Evolutionary conservation across 2,113 vertebrate genomes (phyloP).

Genomic region (Centrocercus urophasianus): DNA sequence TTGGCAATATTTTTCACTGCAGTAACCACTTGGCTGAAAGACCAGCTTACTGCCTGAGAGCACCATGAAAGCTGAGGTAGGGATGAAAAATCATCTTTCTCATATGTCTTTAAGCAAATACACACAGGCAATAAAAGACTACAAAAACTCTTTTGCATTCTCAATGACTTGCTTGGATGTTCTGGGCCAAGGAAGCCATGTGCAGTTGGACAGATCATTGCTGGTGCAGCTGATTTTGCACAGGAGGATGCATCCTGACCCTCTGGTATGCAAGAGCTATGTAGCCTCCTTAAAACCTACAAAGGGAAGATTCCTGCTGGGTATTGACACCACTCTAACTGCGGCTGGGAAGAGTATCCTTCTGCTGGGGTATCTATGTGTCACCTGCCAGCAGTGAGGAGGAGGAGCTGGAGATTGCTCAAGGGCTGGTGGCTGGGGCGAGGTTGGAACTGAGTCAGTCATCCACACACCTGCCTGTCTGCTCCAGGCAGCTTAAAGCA

Average conservation of each 20-base stretch:
- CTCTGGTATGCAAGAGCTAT: background rate
- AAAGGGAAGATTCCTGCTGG: background rate
- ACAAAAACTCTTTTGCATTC: background rate
- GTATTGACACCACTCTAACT: fast-evolving
- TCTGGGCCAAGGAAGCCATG: background rate
- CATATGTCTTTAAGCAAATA: background rate
- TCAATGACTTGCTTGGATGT: fast-evolving
- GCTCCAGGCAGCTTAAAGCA: conserved; percentile 41
- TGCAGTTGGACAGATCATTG: background rate
- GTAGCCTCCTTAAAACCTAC: background rate
- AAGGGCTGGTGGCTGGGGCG: background rate
- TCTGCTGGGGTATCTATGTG: fast-evolving
- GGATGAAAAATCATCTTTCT: background rate
- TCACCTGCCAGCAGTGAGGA: background rate
- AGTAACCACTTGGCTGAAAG: background rate
- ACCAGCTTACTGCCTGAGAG: background rate
- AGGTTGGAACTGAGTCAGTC: conserved; percentile 76
- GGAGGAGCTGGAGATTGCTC: conserved; percentile 47
- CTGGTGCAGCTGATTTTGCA: background rate
- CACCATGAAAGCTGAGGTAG: background rate
- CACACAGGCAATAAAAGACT: background rate
- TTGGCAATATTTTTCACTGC: background rate
- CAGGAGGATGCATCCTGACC: background rate
- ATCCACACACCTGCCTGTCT: conserved; percentile 55
- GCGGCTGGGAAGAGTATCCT: background rate